Conservation (phyloP, 1,140 invertebrate genomes). For the Drosophila dunni region DNA sequence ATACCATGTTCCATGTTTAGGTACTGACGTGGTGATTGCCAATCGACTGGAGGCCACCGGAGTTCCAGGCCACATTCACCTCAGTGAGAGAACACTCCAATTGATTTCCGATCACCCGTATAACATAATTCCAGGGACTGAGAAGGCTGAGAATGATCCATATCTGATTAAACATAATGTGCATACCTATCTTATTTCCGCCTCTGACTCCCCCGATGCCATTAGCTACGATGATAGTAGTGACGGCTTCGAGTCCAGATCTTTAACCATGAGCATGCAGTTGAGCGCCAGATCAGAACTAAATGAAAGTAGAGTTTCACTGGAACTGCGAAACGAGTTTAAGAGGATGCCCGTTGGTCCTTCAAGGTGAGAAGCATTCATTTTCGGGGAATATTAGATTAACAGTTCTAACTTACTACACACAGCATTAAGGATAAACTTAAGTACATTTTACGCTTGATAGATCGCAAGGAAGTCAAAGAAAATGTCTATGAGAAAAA, state of each 20-base stretch:
- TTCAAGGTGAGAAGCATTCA: conserved; percentile 45
- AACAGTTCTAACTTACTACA: too few relatives aligned
- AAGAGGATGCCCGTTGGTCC: conserved; percentile 75
- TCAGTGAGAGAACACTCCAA: conserved; percentile 91
- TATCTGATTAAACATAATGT: conserved; percentile 89
- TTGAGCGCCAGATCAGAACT: neutral
- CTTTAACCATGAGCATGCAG: neutral
- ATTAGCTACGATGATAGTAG: neutral
- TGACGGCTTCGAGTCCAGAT: neutral
- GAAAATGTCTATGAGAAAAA: conserved; percentile 2
- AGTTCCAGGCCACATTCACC: conserved; percentile 92
- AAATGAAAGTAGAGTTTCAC: neutral
- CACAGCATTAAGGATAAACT: neutral
- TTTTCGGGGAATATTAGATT: too few relatives aligned
- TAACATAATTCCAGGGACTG: conserved; percentile 85
- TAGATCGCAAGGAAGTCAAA: neutral
- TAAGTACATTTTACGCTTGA: neutral
- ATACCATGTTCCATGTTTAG: conserved; percentile 13
- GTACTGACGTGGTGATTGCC: conserved; percentile 94
- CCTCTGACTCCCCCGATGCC: conserved; percentile 51
- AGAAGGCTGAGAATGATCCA: conserved; percentile 87
- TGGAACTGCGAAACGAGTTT: conserved; percentile 53
- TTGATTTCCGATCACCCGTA: conserved; percentile 86
- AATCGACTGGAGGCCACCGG: conserved; percentile 97
- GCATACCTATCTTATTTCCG: conserved; percentile 88